These are phyloP conservation scores for Noctua comes DNA, from an alignment of 2,888 invertebrate species.

Conservation along the genomic window DNA sequence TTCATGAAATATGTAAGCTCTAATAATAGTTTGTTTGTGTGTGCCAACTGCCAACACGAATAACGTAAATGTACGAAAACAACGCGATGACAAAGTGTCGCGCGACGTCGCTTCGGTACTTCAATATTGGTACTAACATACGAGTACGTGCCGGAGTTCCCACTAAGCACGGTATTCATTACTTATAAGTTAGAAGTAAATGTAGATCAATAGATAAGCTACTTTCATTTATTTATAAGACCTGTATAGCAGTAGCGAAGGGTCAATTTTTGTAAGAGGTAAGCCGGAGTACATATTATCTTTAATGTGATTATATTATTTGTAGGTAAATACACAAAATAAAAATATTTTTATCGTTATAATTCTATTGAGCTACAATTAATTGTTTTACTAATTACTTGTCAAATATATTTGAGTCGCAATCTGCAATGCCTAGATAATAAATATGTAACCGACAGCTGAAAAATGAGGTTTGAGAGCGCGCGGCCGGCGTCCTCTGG, in stretches of 20 bases:
- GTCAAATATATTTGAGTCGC: background rate
- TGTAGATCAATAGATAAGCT: background rate
- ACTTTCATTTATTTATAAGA: no score
- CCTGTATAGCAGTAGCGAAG: no score
- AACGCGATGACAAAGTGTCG: background rate
- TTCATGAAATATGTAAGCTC: slow-evolving; percentile 21
- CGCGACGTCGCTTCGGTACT: background rate
- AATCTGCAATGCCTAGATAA: background rate
- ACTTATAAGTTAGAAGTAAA: background rate
- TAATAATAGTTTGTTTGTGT: slow-evolving; percentile 45
- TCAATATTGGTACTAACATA: background rate
- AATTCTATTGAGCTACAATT: background rate
- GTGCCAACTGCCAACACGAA: slow-evolving; percentile 42
- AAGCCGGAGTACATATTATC: no score
- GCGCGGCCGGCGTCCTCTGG: background rate
- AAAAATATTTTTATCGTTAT: background rate
- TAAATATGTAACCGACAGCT: background rate
- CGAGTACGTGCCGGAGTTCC: background rate
- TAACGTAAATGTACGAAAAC: slow-evolving; percentile 22
- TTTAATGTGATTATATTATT: no score
- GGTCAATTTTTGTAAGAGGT: no score
- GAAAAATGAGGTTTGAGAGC: background rate
- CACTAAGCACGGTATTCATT: background rate
- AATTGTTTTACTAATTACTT: background rate
- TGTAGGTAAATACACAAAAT: no score